Evolutionary conservation across 2,113 vertebrate genomes (phyloP).

Genomic region (Jacana jacana): DNA sequence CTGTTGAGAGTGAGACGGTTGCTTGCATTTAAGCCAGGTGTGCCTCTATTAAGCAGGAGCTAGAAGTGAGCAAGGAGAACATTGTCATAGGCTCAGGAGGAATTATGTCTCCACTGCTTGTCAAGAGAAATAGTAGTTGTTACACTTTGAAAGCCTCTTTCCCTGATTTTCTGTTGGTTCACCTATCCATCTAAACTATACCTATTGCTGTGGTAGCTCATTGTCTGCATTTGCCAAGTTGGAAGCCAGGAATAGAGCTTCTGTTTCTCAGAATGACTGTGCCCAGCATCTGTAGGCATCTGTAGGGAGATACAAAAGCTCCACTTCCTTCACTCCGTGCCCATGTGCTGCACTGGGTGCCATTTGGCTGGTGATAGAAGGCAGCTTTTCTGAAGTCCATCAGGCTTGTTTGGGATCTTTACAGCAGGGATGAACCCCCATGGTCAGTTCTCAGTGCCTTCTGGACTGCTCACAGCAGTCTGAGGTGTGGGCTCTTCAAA

Average conservation of each 20-base stretch:
- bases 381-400: not conserved
- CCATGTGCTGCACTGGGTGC: not conserved
- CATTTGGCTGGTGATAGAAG: not conserved
- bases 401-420: not conserved
- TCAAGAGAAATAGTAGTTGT: not conserved
- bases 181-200: not conserved
- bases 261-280: not conserved
- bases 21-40: not conserved
- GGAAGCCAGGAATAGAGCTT: not conserved
- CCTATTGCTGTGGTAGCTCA: not conserved
- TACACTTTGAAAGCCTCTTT: not conserved
- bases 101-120: not conserved
- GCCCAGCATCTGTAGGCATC: not conserved
- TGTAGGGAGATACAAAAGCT: not conserved
- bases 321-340: not conserved
- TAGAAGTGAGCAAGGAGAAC: not conserved
- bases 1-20: not conserved
- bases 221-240: not conserved
- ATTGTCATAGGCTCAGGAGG: not conserved
- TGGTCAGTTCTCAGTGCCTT: not conserved
- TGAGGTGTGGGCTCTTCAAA: not conserved
- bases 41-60: not conserved
- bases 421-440: rapidly evolving
- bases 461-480: not conserved
- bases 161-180: not conserved